phyloP scores from a whole-genome alignment of 2,888 invertebrate species.

The Venustoraphidia nigricollis region DNA sequence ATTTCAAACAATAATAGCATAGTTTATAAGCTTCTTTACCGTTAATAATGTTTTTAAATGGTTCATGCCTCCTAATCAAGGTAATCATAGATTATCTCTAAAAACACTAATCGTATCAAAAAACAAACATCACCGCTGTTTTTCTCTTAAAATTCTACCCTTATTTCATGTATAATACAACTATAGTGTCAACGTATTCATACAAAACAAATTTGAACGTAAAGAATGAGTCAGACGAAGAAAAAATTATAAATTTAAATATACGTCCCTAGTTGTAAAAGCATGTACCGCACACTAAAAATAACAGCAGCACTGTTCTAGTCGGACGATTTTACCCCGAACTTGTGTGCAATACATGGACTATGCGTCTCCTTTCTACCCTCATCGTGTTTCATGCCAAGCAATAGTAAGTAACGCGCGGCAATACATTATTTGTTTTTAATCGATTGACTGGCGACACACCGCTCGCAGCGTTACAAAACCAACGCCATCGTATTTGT shows the following conservation, averaged over 20 bases:
- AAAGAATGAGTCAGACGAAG: not conserved
- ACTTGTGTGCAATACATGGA: constrained; percentile 8
- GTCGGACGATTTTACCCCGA: constrained; percentile 7
- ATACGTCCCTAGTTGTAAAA: not conserved
- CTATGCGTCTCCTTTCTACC: not conserved
- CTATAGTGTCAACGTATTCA: not conserved
- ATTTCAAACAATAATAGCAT: no score
- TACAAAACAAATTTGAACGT: not conserved
- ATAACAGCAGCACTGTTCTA: constrained; percentile 3
- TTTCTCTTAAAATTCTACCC: constrained; percentile 6
- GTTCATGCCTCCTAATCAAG: not conserved
- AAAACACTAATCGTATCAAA: not conserved
- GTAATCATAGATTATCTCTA: not conserved
- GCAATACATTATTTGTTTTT: no score
- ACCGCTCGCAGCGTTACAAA: no score
- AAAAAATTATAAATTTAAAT: not conserved
- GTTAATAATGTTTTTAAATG: no score
- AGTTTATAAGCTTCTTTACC: no score
- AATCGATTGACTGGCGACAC: no score
- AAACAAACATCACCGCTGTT: constrained; percentile 3
- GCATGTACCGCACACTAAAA: not conserved
- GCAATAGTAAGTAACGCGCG: no score
- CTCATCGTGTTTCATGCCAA: not conserved
- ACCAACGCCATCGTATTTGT: constrained; percentile 16
- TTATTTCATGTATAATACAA: constrained; percentile 6